Evolutionary conservation across 1,140 invertebrate genomes (phyloP).

Genomic region (Belonocnema kinseyi): DNA sequence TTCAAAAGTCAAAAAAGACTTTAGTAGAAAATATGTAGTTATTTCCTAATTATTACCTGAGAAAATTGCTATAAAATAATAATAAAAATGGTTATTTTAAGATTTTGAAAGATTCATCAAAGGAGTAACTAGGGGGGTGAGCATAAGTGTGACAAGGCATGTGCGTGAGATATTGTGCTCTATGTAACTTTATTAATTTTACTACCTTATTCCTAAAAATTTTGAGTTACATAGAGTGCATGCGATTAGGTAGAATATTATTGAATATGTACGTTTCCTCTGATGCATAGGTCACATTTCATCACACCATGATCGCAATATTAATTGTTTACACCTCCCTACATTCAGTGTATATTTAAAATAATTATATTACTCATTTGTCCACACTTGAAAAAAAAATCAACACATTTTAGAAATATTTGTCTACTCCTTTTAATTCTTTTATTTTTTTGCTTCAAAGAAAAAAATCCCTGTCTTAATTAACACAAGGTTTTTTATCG

Average conservation of each 20-base stretch:
- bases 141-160: conserved; percentile 76
- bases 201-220: no score
- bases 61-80: neutral
- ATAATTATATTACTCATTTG: conserved; percentile 21
- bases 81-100: conserved; percentile 29
- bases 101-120: conserved; percentile 35
- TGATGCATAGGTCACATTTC: conserved; percentile 50
- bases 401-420: no score
- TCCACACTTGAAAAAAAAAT: conserved; percentile 1
- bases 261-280: conserved; percentile 77
- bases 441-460: no score
- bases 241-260: conserved; percentile 38
- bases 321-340: conserved; percentile 62
- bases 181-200: conserved; percentile 15
- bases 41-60: no score
- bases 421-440: no score
- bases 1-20: no score
- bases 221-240: conserved; percentile 21
- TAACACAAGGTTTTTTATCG: no score
- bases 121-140: conserved; percentile 66
- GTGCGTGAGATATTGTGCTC: conserved; percentile 65
- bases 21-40: no score
- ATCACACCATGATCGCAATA: conserved; percentile 39
- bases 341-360: conserved; percentile 63
- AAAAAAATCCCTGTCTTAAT: no score